These are phyloP conservation scores for Trachelipus rathkii DNA, from an alignment of 1,140 invertebrate genomes.

Conservation along the genomic window DNA sequence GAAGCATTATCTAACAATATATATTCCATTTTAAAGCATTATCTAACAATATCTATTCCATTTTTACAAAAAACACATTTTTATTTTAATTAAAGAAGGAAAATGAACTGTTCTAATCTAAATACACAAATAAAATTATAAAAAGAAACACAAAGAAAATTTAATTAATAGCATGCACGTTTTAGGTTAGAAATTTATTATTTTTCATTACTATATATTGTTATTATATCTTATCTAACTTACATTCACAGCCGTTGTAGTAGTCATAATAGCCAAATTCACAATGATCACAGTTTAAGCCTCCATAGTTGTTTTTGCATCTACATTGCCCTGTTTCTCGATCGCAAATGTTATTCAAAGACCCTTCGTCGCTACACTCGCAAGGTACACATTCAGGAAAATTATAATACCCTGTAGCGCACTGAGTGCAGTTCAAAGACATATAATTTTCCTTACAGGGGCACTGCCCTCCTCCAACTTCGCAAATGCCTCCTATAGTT, in stretches of 20 bases:
- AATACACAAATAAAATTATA: no score
- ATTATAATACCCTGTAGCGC: slow-evolving; percentile 81
- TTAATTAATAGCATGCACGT: no score
- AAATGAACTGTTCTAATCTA: no score
- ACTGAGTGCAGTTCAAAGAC: slow-evolving; percentile 79
- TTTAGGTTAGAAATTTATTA: no score
- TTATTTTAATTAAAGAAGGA: no score
- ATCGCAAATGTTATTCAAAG: slow-evolving; percentile 72
- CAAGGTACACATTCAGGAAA: slow-evolving; percentile 89
- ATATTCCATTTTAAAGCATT: no score
- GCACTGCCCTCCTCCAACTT: slow-evolving; percentile 75
- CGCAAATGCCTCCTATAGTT: slow-evolving; percentile 77
- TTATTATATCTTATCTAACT: no score
- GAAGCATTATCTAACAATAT: no score
- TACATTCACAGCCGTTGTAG: slow-evolving; percentile 77
- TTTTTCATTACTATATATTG: no score
- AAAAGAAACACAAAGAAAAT: no score
- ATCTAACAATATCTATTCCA: no score
- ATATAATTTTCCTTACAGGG: slow-evolving; percentile 85
- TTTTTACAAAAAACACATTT: no score
- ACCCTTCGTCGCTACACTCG: slow-evolving; percentile 74
- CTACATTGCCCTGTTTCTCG: slow-evolving; percentile 79
- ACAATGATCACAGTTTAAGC: slow-evolving; percentile 79
- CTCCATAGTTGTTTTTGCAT: slow-evolving; percentile 80
- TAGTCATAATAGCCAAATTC: slow-evolving; percentile 68